Evolutionary conservation across 2,797 vertebrate genomes (phyloP), one percentile per base, ranked within the genome.

Genomic region (Poecile montanus): DNA sequence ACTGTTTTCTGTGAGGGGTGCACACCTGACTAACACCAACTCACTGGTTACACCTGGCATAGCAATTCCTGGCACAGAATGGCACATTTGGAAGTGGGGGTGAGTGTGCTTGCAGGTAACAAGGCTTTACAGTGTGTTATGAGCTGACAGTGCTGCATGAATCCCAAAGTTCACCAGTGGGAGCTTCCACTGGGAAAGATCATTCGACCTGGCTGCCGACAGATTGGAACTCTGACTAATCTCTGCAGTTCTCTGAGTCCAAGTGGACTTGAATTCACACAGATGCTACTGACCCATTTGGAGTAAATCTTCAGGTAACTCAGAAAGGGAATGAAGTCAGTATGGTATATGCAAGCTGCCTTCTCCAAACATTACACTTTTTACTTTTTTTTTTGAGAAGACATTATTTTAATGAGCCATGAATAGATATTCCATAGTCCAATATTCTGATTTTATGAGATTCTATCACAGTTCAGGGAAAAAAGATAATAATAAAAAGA

Each of bases 1-100:
- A 0, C 32, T 42, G 9, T 16, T 11, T 63, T 62, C 36, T 0
- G 0, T 20, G 30, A 53, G 57, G 16, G 5, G 7, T 32, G 22
- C 20, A 6, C 22, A 10, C 32, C 32, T 44, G 13, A 17, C 26
- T 34, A 53, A 15, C 44, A 32, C 26, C 50, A 58, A 10, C 16
- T 77, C 48, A 16, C 27, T 4, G 6, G 10, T 82, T 66, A 79
- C 56, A 53, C 7, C 22, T 34, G 40, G n/a, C 11, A 13, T 2
- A 48, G 53, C 29, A 73, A 45, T 45, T 71, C 18, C 36, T 65
- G 57, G 30, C 54, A 54, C 21, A 38, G 47, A 48, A 32, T 12
- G 9, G 14, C 11, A 6, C 32, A 15, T 51, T 65, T 44, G 23
- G 54, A 74, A 68, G 22, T 44, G 32, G 68, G 40, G 22, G 11